These are phyloP conservation scores for Aurelia aurita DNA, from an alignment of 30 jellyfish, hydroid and myxozoan genomes.

Conservation along the genomic window DNA sequence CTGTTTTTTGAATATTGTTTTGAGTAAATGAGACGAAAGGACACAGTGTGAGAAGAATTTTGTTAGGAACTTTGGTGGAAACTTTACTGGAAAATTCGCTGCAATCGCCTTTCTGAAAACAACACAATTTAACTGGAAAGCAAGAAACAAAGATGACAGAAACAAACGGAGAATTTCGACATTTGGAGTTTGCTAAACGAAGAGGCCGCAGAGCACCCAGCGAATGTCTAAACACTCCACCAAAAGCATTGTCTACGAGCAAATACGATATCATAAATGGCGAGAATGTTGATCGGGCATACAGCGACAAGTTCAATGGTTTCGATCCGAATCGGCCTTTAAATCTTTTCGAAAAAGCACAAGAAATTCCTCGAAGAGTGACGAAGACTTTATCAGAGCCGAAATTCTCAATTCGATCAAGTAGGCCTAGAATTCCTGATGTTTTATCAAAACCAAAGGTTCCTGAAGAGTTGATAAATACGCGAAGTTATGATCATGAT, in stretches of 20 bases:
- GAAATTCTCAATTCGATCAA: slow-evolving; percentile 17
- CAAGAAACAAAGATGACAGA: slow-evolving; percentile 29
- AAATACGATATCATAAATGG: slow-evolving; percentile 59
- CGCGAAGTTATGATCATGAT: slow-evolving; percentile 42
- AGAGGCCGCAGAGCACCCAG: slow-evolving; percentile 71
- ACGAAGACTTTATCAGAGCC: slow-evolving; percentile 58
- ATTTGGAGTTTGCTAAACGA: slow-evolving; percentile 56
- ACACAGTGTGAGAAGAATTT: too few species aligned
- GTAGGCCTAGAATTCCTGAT: slow-evolving; percentile 69
- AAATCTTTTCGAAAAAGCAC: slow-evolving; percentile 38
- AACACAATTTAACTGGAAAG: too few species aligned
- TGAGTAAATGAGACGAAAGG: too few species aligned
- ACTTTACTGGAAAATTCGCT: too few species aligned
- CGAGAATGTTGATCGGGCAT: slow-evolving; percentile 23
- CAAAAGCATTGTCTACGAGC: slow-evolving; percentile 38
- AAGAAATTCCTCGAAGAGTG: slow-evolving; percentile 38
- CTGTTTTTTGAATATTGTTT: too few species aligned
- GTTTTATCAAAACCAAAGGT: slow-evolving; percentile 50
- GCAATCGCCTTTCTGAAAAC: background rate
- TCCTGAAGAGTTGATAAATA: slow-evolving; percentile 36
- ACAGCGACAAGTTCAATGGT: slow-evolving; percentile 23
- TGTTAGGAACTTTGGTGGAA: too few species aligned
- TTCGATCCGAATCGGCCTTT: slow-evolving; percentile 57
- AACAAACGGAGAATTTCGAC: slow-evolving; percentile 44
- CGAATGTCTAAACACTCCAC: slow-evolving; percentile 35